A percentile compares a stretch with the other conserved stretches of the same genome.
Evolutionary conservation across 2,113 vertebrate species (phyloP).

Genomic region (Microcebus jonahi): DNA sequence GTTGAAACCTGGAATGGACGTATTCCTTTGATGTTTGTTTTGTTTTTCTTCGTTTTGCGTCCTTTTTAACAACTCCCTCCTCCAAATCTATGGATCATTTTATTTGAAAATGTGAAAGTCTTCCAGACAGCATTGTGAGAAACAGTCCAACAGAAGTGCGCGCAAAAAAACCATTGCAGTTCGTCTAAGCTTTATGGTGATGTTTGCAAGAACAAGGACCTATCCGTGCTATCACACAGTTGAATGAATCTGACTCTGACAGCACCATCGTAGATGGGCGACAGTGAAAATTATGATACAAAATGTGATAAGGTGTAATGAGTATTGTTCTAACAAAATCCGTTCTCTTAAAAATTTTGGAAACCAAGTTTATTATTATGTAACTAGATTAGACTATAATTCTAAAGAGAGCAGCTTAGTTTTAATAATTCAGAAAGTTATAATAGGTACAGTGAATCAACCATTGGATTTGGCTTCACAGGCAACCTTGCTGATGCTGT

Average conservation of each 20-base stretch:
- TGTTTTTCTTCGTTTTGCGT: neutral
- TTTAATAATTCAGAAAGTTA: neutral
- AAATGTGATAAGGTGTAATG: neutral
- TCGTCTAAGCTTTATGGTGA: slow-evolving; percentile 84
- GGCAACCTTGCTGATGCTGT: neutral
- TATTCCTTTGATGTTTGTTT: neutral
- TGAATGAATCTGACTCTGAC: too few relatives aligned
- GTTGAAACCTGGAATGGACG: neutral
- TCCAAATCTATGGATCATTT: neutral
- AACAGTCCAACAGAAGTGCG: slow-evolving; percentile 87
- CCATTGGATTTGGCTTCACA: neutral
- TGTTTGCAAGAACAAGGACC: slow-evolving; percentile 80
- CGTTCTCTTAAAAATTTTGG: neutral
- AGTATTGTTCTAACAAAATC: neutral
- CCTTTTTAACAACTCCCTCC: neutral
- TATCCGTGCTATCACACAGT: neutral
- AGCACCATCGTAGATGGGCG: neutral
- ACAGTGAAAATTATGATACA: neutral
- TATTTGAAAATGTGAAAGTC: slow-evolving; percentile 33
- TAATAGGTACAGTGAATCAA: neutral
- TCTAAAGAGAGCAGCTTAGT: neutral
- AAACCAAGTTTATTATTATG: neutral
- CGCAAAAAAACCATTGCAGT: slow-evolving; percentile 86
- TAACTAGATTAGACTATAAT: neutral
- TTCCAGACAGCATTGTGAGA: slow-evolving; percentile 81